Conservation (phyloP, 2,797 vertebrate genomes). For the Atherinosoma microstoma region DNA sequence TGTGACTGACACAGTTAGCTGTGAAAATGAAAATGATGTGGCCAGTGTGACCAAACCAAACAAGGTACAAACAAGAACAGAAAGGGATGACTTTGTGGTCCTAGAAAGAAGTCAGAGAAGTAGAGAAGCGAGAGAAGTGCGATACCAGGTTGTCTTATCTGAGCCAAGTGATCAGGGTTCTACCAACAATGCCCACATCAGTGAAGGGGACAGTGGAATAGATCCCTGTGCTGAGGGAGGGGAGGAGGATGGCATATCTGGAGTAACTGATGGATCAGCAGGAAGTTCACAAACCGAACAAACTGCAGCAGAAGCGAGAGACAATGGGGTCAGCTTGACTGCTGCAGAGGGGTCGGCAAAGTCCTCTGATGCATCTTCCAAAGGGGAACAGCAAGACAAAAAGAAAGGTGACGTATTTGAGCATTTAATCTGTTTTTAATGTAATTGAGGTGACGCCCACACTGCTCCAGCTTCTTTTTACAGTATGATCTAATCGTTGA, state of each 20-base stretch:
- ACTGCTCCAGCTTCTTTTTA: background rate
- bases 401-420: slow-evolving; percentile 74
- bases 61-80: background rate
- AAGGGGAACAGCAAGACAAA: slow-evolving; percentile 69
- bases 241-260: slow-evolving; percentile 43
- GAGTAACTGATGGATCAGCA: slow-evolving; percentile 10
- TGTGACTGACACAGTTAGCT: slow-evolving; percentile 10
- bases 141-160: slow-evolving; percentile 23
- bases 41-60: slow-evolving; percentile 22
- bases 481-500: background rate
- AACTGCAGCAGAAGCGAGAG: slow-evolving; percentile 14
- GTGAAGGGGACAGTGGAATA: slow-evolving; percentile 61
- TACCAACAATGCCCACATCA: slow-evolving; percentile 10
- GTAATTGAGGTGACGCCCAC: no score
- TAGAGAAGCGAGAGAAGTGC: slow-evolving; percentile 17
- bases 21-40: slow-evolving; percentile 4
- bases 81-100: slow-evolving; percentile 15
- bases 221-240: slow-evolving; percentile 57
- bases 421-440: background rate
- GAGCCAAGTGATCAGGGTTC: slow-evolving; percentile 39
- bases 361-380: slow-evolving; percentile 50
- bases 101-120: background rate
- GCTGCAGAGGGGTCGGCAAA: slow-evolving; percentile 48
- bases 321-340: slow-evolving; percentile 6
- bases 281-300: slow-evolving; percentile 33